Evolutionary conservation across 2,888 invertebrate species (phyloP).

Genomic region (Abrostola triplasia): DNA sequence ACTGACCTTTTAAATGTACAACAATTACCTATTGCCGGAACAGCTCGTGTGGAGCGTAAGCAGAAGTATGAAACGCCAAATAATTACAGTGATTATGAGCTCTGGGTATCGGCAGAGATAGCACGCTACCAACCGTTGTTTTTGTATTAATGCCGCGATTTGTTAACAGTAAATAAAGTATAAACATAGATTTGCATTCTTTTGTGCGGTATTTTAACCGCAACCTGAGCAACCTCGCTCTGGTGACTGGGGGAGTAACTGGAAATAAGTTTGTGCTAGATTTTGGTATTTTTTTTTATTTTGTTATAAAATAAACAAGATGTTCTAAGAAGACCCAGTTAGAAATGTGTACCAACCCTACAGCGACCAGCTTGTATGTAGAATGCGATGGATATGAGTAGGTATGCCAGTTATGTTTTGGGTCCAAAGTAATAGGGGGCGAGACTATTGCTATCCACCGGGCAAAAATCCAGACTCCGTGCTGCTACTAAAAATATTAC

Average conservation of each 20-base stretch:
- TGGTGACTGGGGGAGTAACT: constrained; percentile 5
- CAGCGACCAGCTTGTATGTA: too few species aligned
- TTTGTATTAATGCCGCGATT: constrained; percentile 45
- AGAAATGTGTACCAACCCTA: too few species aligned
- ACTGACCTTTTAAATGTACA: constrained; percentile 43
- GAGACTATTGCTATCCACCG: too few species aligned
- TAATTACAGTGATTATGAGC: constrained; percentile 31
- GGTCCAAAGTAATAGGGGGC: too few species aligned
- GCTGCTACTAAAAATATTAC: too few species aligned
- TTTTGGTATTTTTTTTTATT: too few species aligned
- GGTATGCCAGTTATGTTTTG: too few species aligned
- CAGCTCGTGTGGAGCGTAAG: constrained; percentile 6
- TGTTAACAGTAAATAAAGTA: constrained; percentile 42
- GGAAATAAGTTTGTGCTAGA: too few species aligned
- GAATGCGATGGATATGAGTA: too few species aligned
- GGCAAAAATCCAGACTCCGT: too few species aligned
- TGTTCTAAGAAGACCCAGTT: too few species aligned
- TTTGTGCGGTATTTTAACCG: constrained; percentile 37
- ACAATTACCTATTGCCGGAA: constrained; percentile 33
- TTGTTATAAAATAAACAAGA: too few species aligned
- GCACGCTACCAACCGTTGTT: constrained; percentile 7
- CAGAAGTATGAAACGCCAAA: constrained; percentile 22
- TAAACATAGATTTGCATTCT: constrained; percentile 33
- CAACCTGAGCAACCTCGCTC: constrained; percentile 20
- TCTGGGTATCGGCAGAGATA: constrained; percentile 15